These are phyloP conservation scores for Drosophila rhopaloa DNA, from an alignment of 1,140 invertebrate genomes.

Conservation along the genomic window DNA sequence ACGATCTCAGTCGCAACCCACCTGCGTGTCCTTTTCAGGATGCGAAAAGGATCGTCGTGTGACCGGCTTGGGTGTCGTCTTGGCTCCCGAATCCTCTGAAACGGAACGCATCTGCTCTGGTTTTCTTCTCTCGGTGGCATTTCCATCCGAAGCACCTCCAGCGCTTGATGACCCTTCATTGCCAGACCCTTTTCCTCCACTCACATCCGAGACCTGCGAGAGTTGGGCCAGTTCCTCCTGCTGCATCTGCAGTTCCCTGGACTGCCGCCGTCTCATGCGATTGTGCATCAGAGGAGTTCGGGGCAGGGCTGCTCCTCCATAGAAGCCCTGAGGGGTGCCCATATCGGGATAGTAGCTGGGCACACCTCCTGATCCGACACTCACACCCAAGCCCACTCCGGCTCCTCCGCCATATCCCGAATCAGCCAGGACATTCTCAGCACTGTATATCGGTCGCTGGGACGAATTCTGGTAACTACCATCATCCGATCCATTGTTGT, in stretches of 20 bases:
- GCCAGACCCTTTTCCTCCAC: not conserved
- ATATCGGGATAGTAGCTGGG: conserved; percentile 56
- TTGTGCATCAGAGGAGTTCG: conserved; percentile 80
- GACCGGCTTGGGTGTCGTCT: conserved; percentile 74
- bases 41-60: conserved; percentile 82
- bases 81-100: conserved; percentile 81
- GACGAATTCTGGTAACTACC: conserved; percentile 51
- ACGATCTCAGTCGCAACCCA: conserved; percentile 12
- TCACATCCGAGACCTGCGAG: conserved; percentile 7
- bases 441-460: conserved; percentile 72
- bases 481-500: conserved; percentile 74
- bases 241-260: conserved; percentile 70
- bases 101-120: conserved; percentile 84
- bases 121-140: conserved; percentile 63
- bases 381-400: conserved; percentile 19
- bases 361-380: conserved; percentile 28
- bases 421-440: conserved; percentile 69
- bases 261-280: conserved; percentile 70
- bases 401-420: conserved; percentile 33
- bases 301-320: conserved; percentile 63
- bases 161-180: not conserved
- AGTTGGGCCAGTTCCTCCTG: conserved; percentile 65
- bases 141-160: conserved; percentile 18
- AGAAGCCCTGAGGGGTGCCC: conserved; percentile 32
- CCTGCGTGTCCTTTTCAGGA: conserved; percentile 83